These are phyloP conservation scores for Galago senegalensis DNA, from an alignment of 2,797 vertebrate genomes.

Conservation along the genomic window DNA sequence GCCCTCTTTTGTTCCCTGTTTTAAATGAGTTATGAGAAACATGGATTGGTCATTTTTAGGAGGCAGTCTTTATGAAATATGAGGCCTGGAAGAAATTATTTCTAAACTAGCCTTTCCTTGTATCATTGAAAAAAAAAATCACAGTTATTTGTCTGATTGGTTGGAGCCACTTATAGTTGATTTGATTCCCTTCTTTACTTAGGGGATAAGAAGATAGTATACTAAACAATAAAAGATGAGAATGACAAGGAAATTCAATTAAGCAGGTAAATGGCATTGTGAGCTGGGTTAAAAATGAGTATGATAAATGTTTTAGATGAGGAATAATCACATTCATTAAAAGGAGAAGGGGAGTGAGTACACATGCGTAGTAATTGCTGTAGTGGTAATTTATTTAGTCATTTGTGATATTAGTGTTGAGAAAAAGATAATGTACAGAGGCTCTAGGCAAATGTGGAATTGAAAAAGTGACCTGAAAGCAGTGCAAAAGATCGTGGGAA, in stretches of 20 bases:
- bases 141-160: background rate
- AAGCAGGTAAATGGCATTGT: constrained; percentile 15
- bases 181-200: background rate
- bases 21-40: constrained; percentile 56
- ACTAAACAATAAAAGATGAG: constrained; percentile 49
- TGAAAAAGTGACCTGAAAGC: constrained; percentile 18
- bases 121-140: constrained; percentile 13
- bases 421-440: background rate
- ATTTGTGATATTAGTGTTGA: constrained; percentile 30
- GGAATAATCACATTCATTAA: constrained; percentile 27
- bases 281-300: constrained; percentile 35
- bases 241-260: constrained; percentile 24
- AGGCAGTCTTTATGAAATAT: constrained; percentile 47
- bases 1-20: background rate
- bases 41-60: constrained; percentile 37
- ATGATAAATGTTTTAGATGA: constrained; percentile 34
- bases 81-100: background rate
- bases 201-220: background rate
- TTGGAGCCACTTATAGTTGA: constrained; percentile 8
- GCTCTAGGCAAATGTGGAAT: background rate
- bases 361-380: background rate
- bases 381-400: background rate
- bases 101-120: constrained; percentile 15
- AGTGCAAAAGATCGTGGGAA: background rate
- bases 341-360: constrained; percentile 27